Base-by-base conservation (phyloP, 2,888 invertebrate genomes). In the Megalurothrips usitatus region DNA sequence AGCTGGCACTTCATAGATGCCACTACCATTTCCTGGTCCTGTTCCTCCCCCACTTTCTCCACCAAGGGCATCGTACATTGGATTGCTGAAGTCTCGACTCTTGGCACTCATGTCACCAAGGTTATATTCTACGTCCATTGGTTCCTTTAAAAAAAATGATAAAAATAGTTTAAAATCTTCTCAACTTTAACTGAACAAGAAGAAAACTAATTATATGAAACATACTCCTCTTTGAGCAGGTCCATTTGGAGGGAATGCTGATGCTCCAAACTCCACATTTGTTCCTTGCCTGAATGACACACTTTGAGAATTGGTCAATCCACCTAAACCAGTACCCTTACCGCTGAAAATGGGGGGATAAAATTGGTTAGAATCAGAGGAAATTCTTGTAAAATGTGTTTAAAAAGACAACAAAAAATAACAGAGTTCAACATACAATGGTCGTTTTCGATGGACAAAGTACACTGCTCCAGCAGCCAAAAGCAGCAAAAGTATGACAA, bases 31-130 rank as follows among this genome's bases (percentile, higher is more conserved):
- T 19, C 84, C 84, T 48, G 82, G 82, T 28, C 85, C 85, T 78
- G 83, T 84, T 34, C 84, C 83, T 19, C 84, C 83, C 28, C 84
- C 83, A 9, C 84, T 84, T 79, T 85, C 86, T 83, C 89, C 88
- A 34, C 82, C 82, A 84, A 89, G 85, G 1, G 96, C 96, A 86
- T 99, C 98, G 88, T 98, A 99, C 95, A 98, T 97, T 79, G 98
- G 98, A 89, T 99, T 99, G 86, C 96, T 94, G 89, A 99, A 99
- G 88, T 99, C 98, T 81, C 97, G 90, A 82, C 92, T 93, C 87
- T 95, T 96, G 84, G 92, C 91, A 84, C 90, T 90, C 3, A 93
- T 91, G 83, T 95, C 94, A 85, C 94, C 94, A 85, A 96, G 88
- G 85, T 91, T 93, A 87, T 95, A 95, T 82, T 94, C 94, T 75